Evolutionary conservation across 2,888 invertebrate species (phyloP).

Genomic region (Dryococelus australis): DNA sequence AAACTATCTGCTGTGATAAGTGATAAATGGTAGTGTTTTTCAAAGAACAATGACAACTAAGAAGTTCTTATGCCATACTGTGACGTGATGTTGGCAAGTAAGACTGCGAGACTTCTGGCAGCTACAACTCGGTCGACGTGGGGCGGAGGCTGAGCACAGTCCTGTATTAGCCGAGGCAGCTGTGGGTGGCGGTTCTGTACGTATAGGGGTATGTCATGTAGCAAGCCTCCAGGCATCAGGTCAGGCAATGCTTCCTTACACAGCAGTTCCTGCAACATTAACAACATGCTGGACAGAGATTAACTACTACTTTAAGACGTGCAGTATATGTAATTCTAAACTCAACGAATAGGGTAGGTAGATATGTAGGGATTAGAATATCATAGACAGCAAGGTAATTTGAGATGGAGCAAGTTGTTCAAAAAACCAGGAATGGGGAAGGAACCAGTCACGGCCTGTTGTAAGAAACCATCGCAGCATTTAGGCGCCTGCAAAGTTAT

Average conservation of each 20-base stretch:
- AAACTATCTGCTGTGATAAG: background rate
- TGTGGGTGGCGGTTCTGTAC: background rate
- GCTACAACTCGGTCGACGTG: conserved; percentile 26
- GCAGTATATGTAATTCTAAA: no score
- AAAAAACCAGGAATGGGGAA: no score
- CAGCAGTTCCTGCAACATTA: background rate
- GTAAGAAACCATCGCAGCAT: no score
- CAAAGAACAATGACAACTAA: background rate
- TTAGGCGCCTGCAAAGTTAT: no score
- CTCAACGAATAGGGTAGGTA: no score
- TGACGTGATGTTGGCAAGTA: conserved; percentile 32
- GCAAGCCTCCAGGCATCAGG: conserved; percentile 56
- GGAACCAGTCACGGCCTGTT: no score
- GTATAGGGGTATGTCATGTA: conserved; percentile 55
- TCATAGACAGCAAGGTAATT: no score
- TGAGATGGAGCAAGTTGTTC: no score
- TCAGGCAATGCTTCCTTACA: conserved; percentile 52
- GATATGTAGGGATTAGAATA: no score
- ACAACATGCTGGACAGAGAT: conserved; percentile 45
- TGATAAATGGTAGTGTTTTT: background rate
- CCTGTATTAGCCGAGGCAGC: conserved; percentile 28
- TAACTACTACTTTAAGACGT: no score
- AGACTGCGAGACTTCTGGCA: conserved; percentile 16
- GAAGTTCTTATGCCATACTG: background rate
- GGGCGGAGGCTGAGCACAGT: conserved; percentile 28